Evolutionary conservation across 2,888 invertebrate genomes (phyloP), one percentile per base, ranked within the genome.

Genomic region (Drymonia ruficornis): DNA sequence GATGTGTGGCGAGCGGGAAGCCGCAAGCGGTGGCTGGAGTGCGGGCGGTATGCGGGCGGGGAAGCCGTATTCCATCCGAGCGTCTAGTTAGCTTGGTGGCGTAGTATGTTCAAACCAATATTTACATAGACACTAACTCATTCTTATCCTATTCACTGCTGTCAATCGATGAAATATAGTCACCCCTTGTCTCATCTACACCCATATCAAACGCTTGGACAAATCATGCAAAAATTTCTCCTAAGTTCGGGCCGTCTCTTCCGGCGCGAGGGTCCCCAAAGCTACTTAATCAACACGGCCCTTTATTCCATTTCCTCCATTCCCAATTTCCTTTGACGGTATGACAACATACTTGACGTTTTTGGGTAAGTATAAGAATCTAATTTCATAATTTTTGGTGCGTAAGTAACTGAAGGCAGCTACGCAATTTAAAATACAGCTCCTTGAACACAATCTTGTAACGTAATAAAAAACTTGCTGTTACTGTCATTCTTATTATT

Each of bases 261-360:
- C 43, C 43, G 19, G 9, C 13, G 40, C 43, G 19, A 43, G 43
- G 19, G 40, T 2, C 15, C 16, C 40, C 8, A 16, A 8, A 40
- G 40, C 40, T 16, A 40, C 40, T 40, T 40, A 40, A 40, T 40
- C 40, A 40, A 40, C 40, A 6, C 40, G 40, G 15, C 16, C 16
- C 40, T 40, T 40, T 40, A 45, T 50, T 50, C 38, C 19, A 45
- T 43, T 45, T 28, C 45, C 34, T 23, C 44, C 36, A 51, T 28
- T 51, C 15, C 15, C 49, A 29, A 42, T 40, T 40, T 40, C 29
- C 38, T 18, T 49, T 48, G 19, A 40, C 16, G 40, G 40, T 16
- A 40, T 40, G 40, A 15, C 40, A 40, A 40, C 40, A 43, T 38
- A 38, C 45, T 51, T 46, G 45, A 38, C 44, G 13, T 45, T 44